Percentiles rank a stretch among this genome's conserved stretches.
Evolutionary conservation across 1,140 invertebrate genomes (phyloP).

Genomic region (Saxidomus purpurata): DNA sequence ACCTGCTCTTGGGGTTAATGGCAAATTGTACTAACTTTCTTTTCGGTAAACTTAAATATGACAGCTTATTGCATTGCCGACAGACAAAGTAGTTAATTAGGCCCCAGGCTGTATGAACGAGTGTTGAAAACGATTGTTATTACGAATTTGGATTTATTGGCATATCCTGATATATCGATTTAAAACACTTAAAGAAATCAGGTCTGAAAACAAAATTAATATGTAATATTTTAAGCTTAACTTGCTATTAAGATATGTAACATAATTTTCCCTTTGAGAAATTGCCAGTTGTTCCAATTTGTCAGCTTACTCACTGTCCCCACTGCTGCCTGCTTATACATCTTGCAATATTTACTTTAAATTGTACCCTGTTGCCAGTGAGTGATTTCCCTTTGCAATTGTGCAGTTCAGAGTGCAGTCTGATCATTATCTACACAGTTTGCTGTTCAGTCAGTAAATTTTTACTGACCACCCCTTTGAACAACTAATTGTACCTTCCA

Average conservation of each 20-base stretch:
- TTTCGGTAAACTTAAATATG: not conserved
- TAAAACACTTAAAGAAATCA: slow-evolving; percentile 15
- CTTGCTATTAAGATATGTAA: not conserved
- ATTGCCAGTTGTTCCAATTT: not conserved
- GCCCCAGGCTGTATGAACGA: not conserved
- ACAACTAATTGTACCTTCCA: too few relatives aligned
- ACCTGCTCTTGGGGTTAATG: not conserved
- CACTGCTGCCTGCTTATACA: too few relatives aligned
- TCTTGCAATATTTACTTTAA: too few relatives aligned
- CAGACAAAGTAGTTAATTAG: slow-evolving; percentile 12
- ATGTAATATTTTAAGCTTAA: not conserved
- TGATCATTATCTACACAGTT: too few relatives aligned
- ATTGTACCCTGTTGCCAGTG: too few relatives aligned
- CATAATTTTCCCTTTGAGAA: not conserved
- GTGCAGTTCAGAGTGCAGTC: too few relatives aligned
- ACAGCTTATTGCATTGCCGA: not conserved
- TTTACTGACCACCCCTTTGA: too few relatives aligned
- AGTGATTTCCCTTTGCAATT: too few relatives aligned
- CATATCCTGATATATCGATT: slow-evolving; percentile 7
- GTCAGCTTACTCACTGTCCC: too few relatives aligned
- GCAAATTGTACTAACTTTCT: not conserved
- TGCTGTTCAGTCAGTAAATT: too few relatives aligned
- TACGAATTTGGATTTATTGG: slow-evolving; percentile 18
- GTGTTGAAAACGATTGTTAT: not conserved
- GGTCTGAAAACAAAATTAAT: slow-evolving; percentile 8